A percentile compares a stretch with the other conserved stretches of the same genome.
phyloP scores from a whole-genome alignment of 2,113 vertebrate species.

The Elephantulus edwardii region DNA sequence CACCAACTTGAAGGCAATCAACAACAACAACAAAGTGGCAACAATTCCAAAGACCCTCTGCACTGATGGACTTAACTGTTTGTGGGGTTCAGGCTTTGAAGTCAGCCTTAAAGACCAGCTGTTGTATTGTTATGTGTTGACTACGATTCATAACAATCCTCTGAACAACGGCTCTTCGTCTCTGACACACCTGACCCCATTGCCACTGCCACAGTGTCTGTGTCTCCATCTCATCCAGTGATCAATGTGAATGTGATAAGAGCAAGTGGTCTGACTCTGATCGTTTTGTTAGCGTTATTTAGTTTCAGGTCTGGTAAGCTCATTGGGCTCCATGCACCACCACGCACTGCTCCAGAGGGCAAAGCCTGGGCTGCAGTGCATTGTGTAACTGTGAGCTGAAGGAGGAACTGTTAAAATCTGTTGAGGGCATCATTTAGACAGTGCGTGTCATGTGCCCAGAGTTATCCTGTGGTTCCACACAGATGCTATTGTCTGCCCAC shows the following conservation, averaged over 20 bases:
- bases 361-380: neutral
- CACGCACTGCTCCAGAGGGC: neutral
- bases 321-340: neutral
- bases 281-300: neutral
- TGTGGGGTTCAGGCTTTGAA: neutral
- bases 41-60: neutral
- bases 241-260: too few species aligned
- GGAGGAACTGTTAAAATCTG: neutral
- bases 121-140: neutral
- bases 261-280: neutral
- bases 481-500: neutral
- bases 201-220: too few species aligned
- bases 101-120: neutral
- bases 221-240: too few species aligned
- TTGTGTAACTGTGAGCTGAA: neutral
- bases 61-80: neutral
- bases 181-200: too few species aligned
- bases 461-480: neutral
- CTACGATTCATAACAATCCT: too few species aligned
- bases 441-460: neutral
- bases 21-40: neutral
- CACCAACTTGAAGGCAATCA: neutral
- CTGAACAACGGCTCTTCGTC: too few species aligned
- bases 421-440: neutral
- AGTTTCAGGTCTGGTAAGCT: neutral